phyloP scores from a whole-genome alignment of 2,888 invertebrate genomes.

The Drosophila infuscata region DNA sequence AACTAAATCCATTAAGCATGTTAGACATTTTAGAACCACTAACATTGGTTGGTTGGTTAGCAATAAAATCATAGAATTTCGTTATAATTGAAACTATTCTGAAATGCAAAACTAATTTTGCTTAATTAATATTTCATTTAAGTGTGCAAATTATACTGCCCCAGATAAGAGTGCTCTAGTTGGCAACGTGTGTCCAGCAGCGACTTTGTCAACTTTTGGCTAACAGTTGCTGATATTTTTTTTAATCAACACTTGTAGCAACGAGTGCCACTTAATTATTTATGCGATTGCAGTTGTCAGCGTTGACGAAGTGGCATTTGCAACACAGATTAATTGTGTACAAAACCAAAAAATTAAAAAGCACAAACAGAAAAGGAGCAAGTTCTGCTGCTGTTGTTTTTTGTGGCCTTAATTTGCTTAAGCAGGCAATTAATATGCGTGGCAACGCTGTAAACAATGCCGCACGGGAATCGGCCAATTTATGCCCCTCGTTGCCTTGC shows the following conservation, averaged over 20 bases:
- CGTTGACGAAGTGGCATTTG: slow-evolving; percentile 36
- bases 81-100: not conserved
- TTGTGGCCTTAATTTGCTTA: slow-evolving; percentile 70
- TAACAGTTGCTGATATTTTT: not conserved
- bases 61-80: not conserved
- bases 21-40: not conserved
- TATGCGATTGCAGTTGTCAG: slow-evolving; percentile 57
- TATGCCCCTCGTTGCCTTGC: not conserved
- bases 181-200: not conserved
- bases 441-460: slow-evolving; percentile 69
- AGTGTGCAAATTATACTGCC: not conserved
- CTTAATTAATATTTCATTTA: not conserved
- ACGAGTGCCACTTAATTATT: slow-evolving; percentile 37
- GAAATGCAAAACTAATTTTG: not conserved
- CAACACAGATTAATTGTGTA: slow-evolving; percentile 61
- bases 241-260: slow-evolving; percentile 12
- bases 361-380: not conserved
- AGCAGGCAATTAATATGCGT: slow-evolving; percentile 76
- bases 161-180: not conserved
- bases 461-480: slow-evolving; percentile 48
- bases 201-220: not conserved
- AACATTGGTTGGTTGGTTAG: not conserved
- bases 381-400: slow-evolving; percentile 32
- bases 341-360: slow-evolving; percentile 20
- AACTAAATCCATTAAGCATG: not conserved